Percentiles rank a stretch among this genome's conserved stretches.
phyloP scores from a whole-genome alignment of 92 coral and sea anemone genomes.

The Hydrozoanthus gracilis region DNA sequence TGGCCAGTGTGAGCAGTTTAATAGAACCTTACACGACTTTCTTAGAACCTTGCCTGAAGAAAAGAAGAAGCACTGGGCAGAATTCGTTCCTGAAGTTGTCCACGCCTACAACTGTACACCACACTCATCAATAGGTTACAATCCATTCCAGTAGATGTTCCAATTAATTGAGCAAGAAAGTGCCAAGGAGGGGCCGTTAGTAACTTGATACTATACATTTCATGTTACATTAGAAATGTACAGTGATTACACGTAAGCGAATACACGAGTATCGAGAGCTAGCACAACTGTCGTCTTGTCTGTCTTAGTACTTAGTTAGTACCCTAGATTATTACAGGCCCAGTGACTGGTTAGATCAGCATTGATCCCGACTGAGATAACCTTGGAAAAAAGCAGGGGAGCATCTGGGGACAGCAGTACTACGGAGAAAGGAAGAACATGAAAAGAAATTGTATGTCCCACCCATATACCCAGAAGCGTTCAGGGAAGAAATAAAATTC shows the following conservation, averaged over 20 bases:
- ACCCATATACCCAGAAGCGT: not conserved
- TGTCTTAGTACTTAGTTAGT: too few relatives aligned
- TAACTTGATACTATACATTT: too few relatives aligned
- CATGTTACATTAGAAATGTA: too few relatives aligned
- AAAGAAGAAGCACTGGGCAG: not conserved
- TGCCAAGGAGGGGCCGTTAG: not conserved
- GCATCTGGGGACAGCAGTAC: not conserved
- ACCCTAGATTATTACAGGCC: not conserved
- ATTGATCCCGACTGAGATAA: not conserved
- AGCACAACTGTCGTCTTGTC: too few relatives aligned
- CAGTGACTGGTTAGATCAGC: not conserved
- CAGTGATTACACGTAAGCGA: too few relatives aligned
- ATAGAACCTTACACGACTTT: conserved; percentile 66
- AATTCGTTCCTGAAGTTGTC: not conserved
- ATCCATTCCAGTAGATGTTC: not conserved
- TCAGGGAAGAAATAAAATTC: conserved; percentile 25
- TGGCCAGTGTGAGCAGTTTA: conserved; percentile 67
- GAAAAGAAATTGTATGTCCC: not conserved
- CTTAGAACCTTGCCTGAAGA: conserved; percentile 1
- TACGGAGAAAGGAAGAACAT: not conserved
- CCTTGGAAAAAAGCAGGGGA: conserved; percentile 42
- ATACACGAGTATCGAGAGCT: too few relatives aligned
- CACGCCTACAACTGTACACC: not conserved
- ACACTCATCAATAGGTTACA: not conserved
- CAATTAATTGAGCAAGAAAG: not conserved